phyloP scores from a whole-genome alignment of 2,797 vertebrate genomes.

The Apogon hyalosoma region DNA sequence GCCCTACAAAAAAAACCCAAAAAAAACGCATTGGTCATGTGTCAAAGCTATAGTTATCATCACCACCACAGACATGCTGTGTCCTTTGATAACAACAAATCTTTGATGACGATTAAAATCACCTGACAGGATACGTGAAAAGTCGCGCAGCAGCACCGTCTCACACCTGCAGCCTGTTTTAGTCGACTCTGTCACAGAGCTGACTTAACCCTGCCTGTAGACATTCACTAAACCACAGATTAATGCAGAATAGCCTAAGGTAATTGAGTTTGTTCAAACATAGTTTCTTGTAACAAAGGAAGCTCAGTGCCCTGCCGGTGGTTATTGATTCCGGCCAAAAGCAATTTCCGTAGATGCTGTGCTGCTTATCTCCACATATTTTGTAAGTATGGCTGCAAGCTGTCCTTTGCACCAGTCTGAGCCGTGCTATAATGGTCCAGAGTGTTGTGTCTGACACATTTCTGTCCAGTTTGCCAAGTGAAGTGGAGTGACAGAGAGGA shows the following conservation, averaged over 20 bases:
- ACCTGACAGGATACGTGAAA: slow-evolving; percentile 26
- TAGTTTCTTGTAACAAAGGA: slow-evolving; percentile 34
- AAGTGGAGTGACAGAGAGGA: slow-evolving; percentile 60
- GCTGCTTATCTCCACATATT: slow-evolving; percentile 61
- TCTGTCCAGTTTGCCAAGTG: slow-evolving; percentile 55
- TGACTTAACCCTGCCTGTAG: slow-evolving; percentile 21
- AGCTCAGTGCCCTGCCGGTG: slow-evolving; percentile 36
- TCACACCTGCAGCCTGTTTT: slow-evolving; percentile 24
- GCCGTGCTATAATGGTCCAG: slow-evolving; percentile 53
- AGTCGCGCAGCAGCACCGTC: slow-evolving; percentile 28
- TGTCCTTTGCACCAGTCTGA: slow-evolving; percentile 53
- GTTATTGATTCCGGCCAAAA: slow-evolving; percentile 62
- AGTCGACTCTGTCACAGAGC: slow-evolving; percentile 1
- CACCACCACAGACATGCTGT: slow-evolving; percentile 14
- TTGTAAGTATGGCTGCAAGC: slow-evolving; percentile 62
- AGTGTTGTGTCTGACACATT: slow-evolving; percentile 72
- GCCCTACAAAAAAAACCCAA: no score
- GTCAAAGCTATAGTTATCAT: slow-evolving; percentile 12
- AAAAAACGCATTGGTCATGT: no score
- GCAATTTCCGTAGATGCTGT: slow-evolving; percentile 48
- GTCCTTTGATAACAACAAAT: not conserved
- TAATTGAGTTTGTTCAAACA: slow-evolving; percentile 46
- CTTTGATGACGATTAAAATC: slow-evolving; percentile 24
- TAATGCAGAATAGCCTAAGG: slow-evolving; percentile 33
- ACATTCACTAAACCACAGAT: slow-evolving; percentile 22